Evolutionary conservation across 2,113 vertebrate species (phyloP).

Genomic region (Ginglymostoma cirratum): DNA sequence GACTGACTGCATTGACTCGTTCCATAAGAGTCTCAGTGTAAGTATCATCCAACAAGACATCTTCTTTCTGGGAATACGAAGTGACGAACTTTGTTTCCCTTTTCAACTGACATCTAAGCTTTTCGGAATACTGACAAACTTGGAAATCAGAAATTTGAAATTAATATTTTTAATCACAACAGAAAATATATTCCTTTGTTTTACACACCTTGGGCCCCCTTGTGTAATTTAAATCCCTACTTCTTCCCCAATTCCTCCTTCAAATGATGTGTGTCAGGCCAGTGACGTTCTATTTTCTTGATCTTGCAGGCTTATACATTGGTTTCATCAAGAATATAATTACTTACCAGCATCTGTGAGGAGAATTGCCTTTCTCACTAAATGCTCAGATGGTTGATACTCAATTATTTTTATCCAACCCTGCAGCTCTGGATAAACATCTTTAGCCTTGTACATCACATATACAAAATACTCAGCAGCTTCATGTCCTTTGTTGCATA

Average conservation of each 20-base stretch:
- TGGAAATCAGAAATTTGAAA: conserved; percentile 24
- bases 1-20: conserved; percentile 63
- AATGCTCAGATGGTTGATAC: conserved; percentile 60
- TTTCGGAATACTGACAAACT: conserved; percentile 82
- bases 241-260: neutral
- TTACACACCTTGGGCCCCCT: neutral
- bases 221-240: neutral
- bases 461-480: conserved; percentile 72
- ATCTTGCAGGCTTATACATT: neutral
- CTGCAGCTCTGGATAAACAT: conserved; percentile 78
- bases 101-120: conserved; percentile 70
- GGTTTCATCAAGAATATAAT: neutral
- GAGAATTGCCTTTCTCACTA: conserved; percentile 59
- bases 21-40: conserved; percentile 79
- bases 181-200: neutral
- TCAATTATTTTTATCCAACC: conserved; percentile 73
- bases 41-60: conserved; percentile 73
- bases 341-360: conserved; percentile 86
- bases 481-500: conserved; percentile 89
- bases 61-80: conserved; percentile 76
- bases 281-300: neutral
- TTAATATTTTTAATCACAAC: neutral
- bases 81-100: conserved; percentile 74
- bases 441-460: conserved; percentile 69
- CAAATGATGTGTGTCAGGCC: neutral